Evolutionary conservation across 2,113 vertebrate genomes (phyloP), one percentile per base, ranked within the genome.

Genomic region (Antechinus flavipes): DNA sequence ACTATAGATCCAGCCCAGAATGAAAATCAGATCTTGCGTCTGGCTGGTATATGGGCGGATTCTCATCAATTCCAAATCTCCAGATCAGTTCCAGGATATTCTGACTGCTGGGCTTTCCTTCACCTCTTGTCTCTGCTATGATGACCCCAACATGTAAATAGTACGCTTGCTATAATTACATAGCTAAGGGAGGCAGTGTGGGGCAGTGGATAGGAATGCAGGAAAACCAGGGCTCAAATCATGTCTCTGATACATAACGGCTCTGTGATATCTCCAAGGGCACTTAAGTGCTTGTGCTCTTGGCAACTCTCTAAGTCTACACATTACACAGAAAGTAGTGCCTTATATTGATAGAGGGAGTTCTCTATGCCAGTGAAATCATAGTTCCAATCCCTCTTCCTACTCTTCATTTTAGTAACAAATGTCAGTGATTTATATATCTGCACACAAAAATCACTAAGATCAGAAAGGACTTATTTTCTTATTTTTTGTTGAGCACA

Each of bases 91-190:
- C 93, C 93, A 92, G 54, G 93, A 47, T 47, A n/a, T 89, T 92
- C 93, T 96, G 96, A 97, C 84, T 93, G 96, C 95, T 92, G 92
- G 95, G 27, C 90, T 95, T 25, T 95, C 95, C 93, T 95, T 96
- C 92, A 27, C 58, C 91, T 97, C 93, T 94, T 94, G 93, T 76
- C 35, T 7, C 61, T 76, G 1, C 14, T 4, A n/a, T 76, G 94
- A 97, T 97, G 96, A 96, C 95, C 95, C 96, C 97, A 97, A 97
- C 95, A 55, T 93, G 95, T 92, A 27, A 22, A 96, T 89, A 91
- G 54, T 95, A 96, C 54, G 61, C 91, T 95, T 94, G 94, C 96
- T 95, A 50, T 98, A 98, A 97, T 98, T 98, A 97, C 96, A 95
- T 96, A 97, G 96, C 95, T 96, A 6, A 76, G n/a, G 16, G 3